Conservation (phyloP, 2,888 invertebrate genomes). For the Steinernema hermaphroditum region DNA sequence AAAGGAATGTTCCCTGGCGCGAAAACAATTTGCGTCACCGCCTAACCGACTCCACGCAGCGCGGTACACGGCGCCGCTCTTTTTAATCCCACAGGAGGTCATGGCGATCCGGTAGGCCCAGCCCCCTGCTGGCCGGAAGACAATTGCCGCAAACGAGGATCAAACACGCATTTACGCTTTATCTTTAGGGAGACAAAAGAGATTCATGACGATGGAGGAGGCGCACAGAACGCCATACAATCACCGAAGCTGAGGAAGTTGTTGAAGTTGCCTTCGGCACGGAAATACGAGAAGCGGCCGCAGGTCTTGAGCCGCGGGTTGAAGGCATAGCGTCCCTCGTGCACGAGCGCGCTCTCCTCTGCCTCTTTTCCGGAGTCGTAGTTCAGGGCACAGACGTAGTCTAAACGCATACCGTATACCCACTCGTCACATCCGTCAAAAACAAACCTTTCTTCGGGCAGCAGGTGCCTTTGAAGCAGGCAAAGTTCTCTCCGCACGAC, state of each 20-base stretch:
- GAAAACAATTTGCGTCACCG: conserved; percentile 14
- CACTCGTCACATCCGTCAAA: background rate
- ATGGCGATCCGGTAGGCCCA: too few relatives aligned
- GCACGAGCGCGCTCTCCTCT: conserved; percentile 45
- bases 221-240: conserved; percentile 53
- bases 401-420: conserved; percentile 39
- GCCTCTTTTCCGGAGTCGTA: conserved; percentile 49
- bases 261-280: conserved; percentile 59
- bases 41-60: background rate
- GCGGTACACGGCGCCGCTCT: too few relatives aligned
- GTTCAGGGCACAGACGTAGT: conserved; percentile 49
- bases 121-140: background rate
- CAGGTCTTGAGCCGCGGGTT: conserved; percentile 52
- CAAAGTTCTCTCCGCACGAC: conserved; percentile 32
- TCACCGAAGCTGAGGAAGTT: conserved; percentile 55
- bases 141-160: background rate
- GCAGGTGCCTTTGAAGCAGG: conserved; percentile 40
- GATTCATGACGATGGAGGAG: background rate
- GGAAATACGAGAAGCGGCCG: conserved; percentile 60
- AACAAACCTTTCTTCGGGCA: conserved; percentile 59
- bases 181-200: background rate
- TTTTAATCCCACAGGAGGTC: too few relatives aligned
- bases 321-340: conserved; percentile 56
- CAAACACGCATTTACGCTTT: background rate
- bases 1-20: background rate